phyloP scores from a whole-genome alignment of 53 echinoderm and acorn worm species.

The Antedon mediterranea region DNA sequence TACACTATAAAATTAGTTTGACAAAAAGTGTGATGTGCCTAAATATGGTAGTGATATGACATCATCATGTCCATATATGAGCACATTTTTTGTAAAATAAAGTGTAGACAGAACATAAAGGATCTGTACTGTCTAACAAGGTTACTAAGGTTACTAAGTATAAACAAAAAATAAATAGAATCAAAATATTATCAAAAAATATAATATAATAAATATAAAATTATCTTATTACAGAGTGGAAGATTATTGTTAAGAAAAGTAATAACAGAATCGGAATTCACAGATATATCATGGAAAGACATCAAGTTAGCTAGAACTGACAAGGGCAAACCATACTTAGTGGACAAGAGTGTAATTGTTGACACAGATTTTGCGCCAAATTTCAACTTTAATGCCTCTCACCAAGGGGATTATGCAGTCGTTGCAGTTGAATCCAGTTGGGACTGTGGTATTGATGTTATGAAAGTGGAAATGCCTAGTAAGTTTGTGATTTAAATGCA shows the following conservation, averaged over 20 bases:
- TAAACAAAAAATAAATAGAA: no score
- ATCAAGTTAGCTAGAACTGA: constrained; percentile 69
- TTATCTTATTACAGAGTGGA: constrained; percentile 30
- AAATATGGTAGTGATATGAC: no score
- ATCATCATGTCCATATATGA: no score
- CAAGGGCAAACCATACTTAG: constrained; percentile 76
- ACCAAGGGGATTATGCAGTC: constrained; percentile 72
- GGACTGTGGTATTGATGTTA: constrained; percentile 82
- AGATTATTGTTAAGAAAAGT: constrained; percentile 66
- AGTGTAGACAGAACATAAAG: no score
- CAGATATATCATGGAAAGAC: constrained; percentile 46
- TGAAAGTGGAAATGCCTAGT: constrained; percentile 79
- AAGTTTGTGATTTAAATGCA: no score
- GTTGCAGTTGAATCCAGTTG: constrained; percentile 50
- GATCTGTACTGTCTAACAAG: no score
- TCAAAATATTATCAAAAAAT: no score
- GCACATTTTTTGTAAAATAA: no score
- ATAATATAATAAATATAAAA: background rate
- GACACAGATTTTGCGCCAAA: constrained; percentile 34
- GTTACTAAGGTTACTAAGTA: no score
- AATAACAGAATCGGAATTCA: constrained; percentile 37
- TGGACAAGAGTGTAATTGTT: constrained; percentile 14
- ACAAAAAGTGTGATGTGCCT: no score
- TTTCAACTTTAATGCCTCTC: constrained; percentile 84
- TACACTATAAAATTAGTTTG: no score